phyloP scores from a whole-genome alignment of 2,797 vertebrate species.

The Tokudaia muenninki region DNA sequence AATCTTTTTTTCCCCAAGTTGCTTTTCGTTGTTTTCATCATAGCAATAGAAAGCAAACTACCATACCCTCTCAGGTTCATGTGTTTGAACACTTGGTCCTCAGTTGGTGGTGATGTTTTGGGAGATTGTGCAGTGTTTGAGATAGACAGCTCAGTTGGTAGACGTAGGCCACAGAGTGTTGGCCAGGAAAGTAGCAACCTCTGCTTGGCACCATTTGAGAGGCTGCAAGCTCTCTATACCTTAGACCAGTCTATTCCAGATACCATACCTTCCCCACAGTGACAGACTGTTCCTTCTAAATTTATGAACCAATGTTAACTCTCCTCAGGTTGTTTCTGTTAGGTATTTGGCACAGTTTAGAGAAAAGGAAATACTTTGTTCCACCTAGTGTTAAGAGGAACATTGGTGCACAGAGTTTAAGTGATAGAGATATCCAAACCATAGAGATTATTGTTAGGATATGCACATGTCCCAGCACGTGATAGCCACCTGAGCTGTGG shows the following conservation, averaged over 20 bases:
- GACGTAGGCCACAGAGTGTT: not conserved
- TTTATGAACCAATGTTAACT: not conserved
- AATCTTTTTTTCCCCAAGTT: not conserved
- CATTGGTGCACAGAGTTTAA: not conserved
- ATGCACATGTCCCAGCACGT: fast-evolving
- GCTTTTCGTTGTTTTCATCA: not conserved
- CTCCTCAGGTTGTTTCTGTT: not conserved
- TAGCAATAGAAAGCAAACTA: not conserved
- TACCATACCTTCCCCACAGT: not conserved
- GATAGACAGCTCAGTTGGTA: not conserved
- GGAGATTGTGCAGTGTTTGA: not conserved
- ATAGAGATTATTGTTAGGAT: fast-evolving
- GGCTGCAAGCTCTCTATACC: not conserved
- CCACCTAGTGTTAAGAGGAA: not conserved
- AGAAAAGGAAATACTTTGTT: not conserved
- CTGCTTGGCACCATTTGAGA: not conserved
- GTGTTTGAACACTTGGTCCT: not conserved
- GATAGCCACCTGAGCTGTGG: too few relatives aligned
- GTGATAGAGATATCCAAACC: not conserved
- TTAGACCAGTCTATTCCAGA: not conserved
- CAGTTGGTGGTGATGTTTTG: not conserved
- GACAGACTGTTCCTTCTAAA: not conserved
- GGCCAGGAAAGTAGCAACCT: not conserved
- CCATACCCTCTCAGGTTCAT: not conserved
- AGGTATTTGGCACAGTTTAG: not conserved